Evolutionary conservation across 2,888 invertebrate species (phyloP), one percentile per base, ranked within the genome.

Genomic region (Diaperis boleti): DNA sequence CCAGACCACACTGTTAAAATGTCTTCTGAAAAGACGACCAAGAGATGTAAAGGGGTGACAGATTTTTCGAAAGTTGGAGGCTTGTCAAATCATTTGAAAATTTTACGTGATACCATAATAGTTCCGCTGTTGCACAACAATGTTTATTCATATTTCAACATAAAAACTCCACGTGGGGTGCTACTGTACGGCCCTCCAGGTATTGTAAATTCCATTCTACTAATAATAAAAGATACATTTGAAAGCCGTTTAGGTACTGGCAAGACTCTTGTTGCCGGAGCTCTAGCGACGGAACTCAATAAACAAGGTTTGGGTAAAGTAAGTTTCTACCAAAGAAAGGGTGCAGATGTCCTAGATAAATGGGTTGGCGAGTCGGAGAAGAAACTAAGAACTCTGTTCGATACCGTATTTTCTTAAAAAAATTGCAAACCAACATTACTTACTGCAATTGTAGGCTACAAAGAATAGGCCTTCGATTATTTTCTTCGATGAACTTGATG

Each of bases 401-500:
- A 77, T 54, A 77, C 78, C 65, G 79, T 79, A 71, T 50, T 26
- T 26, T 26, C 6, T 26, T n/a, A 8, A 1, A 3, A 6, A 2
- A 26, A 5, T 26, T 5, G 26, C 6, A 6, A 20, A 8, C 26
- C n/a, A 26, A 3, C 26, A n/a, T n/a, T n/a, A 5, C 26, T 26
- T 5, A 26, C 6, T 26, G 26, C n/a, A 26, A 3, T 17, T 18
- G 8, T 59, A 64, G 61, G 64, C 61, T 8, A 45, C 45, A 0
- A 61, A 61, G 39, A 57, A 11, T 8, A 20, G 57, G 11, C 65
- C 65, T 0, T 69, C 76, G 0, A 72, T 75, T 29, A 75, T 76
- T 35, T 76, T 76, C 42, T 76, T 76, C 42, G 76, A 76, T 37
- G 78, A 77, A 64, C 26, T 78, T 7, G 78, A 96, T 80, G 96